Evolutionary conservation across 2,113 vertebrate genomes (phyloP), one percentile per base, ranked within the genome.

Genomic region (Oceanites oceanicus): DNA sequence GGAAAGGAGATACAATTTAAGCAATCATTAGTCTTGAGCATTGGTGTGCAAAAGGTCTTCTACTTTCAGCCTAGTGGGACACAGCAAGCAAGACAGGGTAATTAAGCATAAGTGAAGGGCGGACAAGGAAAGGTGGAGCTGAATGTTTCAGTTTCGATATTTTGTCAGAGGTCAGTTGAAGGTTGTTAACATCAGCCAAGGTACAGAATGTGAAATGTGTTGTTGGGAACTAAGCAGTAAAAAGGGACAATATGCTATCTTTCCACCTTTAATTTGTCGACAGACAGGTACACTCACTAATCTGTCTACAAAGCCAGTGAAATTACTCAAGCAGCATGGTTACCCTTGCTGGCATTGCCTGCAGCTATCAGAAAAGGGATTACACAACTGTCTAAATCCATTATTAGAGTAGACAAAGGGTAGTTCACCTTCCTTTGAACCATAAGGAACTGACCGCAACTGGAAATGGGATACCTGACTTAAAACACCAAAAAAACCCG

Each of bases 161-260:
- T 80, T 79, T 92, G 53, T 78, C 47, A 85, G 84, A 96, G 92
- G 87, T 89, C 80, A 91, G n/a, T 9, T 82, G 67, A 94, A 92
- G 89, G 85, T 88, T 91, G 53, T 47, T 67, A 56, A 63, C 40
- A 73, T 59, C 63, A 73, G 42, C 30, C 40, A 49, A 75, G 22
- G 45, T 76, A 75, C 56, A 71, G 40, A 80, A 71, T 79, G 62
- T 61, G 63, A 80, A 80, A 76, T 32, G 68, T 38, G 17, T 75
- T 83, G 52, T 59, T 45, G 91, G 55, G 42, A 75, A 26, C 42
- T 49, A 92, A 82, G 36, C 40, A 65, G 45, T 42, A 53, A 58
- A 72, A 90, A 50, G 45, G n/a, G 52, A 44, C 32, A 53, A 44
- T 61, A 49, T 10, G 45, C n/a, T 90, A 44, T 85, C 61, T 42